Conservation (phyloP, 1,140 invertebrate genomes). For the Panagrolaimus sp. region DNA sequence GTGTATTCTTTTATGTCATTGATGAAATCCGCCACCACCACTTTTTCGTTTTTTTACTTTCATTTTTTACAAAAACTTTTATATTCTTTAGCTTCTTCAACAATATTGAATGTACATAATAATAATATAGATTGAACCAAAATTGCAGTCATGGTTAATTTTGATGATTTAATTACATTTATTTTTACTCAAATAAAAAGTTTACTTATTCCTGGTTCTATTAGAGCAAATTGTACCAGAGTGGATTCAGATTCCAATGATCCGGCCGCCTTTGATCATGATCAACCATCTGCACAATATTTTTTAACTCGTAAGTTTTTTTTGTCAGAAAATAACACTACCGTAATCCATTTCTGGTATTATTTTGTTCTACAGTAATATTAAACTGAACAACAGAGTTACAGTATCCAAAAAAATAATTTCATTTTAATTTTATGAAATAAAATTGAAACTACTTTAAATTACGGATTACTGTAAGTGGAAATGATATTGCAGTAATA, state of each 20-base stretch:
- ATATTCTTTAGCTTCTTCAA: not conserved
- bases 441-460: not conserved
- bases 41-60: not conserved
- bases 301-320: slow-evolving; percentile 14
- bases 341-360: too few species aligned
- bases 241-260: not conserved
- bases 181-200: not conserved
- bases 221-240: slow-evolving; percentile 8
- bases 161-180: not conserved
- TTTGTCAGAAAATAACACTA: too few species aligned
- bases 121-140: not conserved
- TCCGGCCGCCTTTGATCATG: not conserved
- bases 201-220: not conserved
- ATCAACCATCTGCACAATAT: slow-evolving; percentile 7
- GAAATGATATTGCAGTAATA: not conserved
- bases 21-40: too few species aligned
- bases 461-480: not conserved
- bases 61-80: not conserved
- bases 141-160: not conserved
- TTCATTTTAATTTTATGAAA: not conserved
- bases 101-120: not conserved
- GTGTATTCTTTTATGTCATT: too few species aligned
- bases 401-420: not conserved
- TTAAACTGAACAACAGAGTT: not conserved
- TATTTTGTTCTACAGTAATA: not conserved